Conservation (phyloP, 2,113 vertebrate species). For the Solenodon paradoxus region DNA sequence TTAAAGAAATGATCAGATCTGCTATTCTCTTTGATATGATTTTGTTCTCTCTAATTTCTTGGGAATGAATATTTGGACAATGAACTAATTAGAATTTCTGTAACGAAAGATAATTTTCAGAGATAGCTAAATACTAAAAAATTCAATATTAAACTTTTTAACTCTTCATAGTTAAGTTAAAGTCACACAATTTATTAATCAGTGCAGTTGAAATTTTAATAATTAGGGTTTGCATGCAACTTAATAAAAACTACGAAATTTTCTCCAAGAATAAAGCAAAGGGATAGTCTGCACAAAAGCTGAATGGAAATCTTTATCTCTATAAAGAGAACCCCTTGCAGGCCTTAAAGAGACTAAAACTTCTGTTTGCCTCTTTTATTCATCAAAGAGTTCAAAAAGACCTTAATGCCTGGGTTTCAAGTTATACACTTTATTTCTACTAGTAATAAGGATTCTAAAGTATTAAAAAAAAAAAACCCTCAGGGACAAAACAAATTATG, state of each 20-base stretch:
- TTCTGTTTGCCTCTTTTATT: background rate
- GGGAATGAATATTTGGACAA: conserved; percentile 44
- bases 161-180: background rate
- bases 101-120: conserved; percentile 44
- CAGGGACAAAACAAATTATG: background rate
- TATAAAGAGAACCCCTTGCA: background rate
- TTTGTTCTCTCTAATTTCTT: conserved; percentile 6
- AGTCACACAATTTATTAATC: conserved; percentile 1
- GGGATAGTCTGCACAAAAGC: background rate
- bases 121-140: conserved; percentile 19
- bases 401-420: background rate
- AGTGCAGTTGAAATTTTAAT: background rate
- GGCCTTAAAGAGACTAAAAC: background rate
- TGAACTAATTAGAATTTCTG: background rate
- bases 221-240: background rate
- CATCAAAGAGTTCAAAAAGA: background rate
- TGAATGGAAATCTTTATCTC: background rate
- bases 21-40: background rate
- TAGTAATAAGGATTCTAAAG: background rate
- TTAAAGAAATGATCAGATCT: background rate
- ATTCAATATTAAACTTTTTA: background rate
- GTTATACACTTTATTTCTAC: background rate
- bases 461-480: background rate
- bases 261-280: background rate
- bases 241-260: conserved; percentile 1